A percentile compares a stretch with the other conserved stretches of the same genome.
Conservation (phyloP, 2,797 vertebrate genomes). For the Darevskia nairensis region DNA sequence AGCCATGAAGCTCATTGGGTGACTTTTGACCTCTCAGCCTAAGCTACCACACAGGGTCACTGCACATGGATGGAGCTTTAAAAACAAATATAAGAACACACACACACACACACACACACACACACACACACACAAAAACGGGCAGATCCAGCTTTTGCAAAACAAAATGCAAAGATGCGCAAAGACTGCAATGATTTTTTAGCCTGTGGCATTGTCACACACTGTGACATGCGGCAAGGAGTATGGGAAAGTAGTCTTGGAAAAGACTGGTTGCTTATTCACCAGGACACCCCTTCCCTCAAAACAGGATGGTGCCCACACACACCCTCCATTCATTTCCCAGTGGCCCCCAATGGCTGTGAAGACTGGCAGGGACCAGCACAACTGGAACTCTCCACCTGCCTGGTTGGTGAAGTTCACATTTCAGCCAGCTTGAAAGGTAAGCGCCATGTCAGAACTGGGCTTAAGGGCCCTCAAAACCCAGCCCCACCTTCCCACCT, state of each 20-base stretch:
- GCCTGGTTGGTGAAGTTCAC: neutral
- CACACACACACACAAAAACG: neutral
- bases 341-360: neutral
- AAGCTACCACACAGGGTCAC: too few species aligned
- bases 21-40: too few species aligned
- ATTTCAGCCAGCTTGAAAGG: neutral
- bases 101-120: too few species aligned
- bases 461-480: neutral
- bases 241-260: neutral
- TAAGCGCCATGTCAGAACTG: neutral
- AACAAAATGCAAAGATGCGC: neutral
- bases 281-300: neutral
- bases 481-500: conserved; percentile 50
- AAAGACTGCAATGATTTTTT: neutral
- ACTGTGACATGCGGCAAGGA: neutral
- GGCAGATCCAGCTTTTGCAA: neutral
- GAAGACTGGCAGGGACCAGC: neutral
- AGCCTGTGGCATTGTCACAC: too few species aligned
- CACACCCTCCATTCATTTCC: neutral
- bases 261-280: neutral
- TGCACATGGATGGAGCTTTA: neutral
- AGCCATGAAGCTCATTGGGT: too few species aligned
- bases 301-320: neutral
- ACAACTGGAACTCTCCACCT: neutral
- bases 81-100: neutral